phyloP scores from a whole-genome alignment of 2,113 vertebrate species.

The Sula dactylatra region DNA sequence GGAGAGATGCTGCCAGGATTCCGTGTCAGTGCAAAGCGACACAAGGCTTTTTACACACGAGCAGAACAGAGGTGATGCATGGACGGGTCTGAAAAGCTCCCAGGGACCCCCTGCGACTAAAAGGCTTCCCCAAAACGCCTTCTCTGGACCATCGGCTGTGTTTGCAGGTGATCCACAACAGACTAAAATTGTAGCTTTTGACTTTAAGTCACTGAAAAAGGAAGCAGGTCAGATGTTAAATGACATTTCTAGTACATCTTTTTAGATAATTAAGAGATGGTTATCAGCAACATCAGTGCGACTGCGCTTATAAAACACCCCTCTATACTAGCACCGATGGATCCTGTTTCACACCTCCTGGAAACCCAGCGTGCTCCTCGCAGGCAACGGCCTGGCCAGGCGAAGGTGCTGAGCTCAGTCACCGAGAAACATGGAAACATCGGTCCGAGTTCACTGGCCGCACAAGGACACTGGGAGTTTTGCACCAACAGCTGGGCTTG shows the following conservation, averaged over 20 bases:
- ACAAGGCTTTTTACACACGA: neutral
- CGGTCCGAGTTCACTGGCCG: rapidly evolving
- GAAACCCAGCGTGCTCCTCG: neutral
- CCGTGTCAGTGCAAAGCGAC: neutral
- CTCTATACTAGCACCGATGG: neutral
- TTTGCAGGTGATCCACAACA: neutral
- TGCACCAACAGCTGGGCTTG: neutral
- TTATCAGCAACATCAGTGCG: neutral
- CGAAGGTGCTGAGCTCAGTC: neutral
- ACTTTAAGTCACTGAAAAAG: neutral
- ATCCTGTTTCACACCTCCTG: neutral
- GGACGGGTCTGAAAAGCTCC: neutral
- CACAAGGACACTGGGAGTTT: neutral
- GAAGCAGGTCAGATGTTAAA: neutral
- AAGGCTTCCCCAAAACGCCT: neutral
- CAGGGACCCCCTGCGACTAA: neutral
- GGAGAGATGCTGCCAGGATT: neutral
- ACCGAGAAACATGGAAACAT: rapidly evolving
- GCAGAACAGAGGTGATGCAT: neutral
- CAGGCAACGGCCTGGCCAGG: neutral
- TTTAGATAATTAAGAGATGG: neutral
- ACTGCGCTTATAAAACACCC: neutral
- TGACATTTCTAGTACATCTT: neutral
- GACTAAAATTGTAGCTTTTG: neutral
- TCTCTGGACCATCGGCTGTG: neutral